Evolutionary conservation across 2,113 vertebrate genomes (phyloP).

Genomic region (Ceyx cyanopectus): DNA sequence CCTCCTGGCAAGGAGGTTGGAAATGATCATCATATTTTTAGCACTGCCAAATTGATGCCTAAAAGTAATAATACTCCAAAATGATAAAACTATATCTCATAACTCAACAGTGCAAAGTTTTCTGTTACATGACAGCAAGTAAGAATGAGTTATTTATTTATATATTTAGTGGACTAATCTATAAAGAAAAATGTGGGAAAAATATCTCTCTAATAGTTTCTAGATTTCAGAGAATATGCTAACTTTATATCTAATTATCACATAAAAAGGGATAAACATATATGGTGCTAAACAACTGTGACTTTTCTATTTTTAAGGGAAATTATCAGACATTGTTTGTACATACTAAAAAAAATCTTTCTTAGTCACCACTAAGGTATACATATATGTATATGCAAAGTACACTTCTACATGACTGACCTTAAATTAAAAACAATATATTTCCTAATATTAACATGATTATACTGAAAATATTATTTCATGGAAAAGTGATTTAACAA

Average conservation of each 20-base stretch:
- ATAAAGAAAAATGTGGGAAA: neutral
- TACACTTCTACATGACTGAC: rapidly evolving
- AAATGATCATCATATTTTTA: conserved; percentile 26
- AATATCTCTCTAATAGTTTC: neutral
- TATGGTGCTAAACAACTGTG: neutral
- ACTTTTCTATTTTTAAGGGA: neutral
- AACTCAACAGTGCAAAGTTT: neutral
- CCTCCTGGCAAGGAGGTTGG: neutral
- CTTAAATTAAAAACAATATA: neutral
- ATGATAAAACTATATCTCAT: neutral
- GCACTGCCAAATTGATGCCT: neutral
- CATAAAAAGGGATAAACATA: neutral
- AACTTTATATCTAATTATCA: neutral
- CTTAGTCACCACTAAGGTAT: neutral
- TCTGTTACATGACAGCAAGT: neutral
- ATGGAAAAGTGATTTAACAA: neutral
- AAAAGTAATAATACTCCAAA: neutral
- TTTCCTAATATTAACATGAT: neutral
- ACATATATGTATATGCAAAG: neutral
- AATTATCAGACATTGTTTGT: neutral
- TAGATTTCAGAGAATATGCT: neutral
- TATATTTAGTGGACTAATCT: neutral
- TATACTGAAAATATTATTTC: neutral
- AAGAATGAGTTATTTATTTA: neutral
- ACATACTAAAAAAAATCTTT: neutral